These are phyloP conservation scores for Galago senegalensis DNA, from an alignment of 2,797 vertebrate genomes.

Conservation along the genomic window DNA sequence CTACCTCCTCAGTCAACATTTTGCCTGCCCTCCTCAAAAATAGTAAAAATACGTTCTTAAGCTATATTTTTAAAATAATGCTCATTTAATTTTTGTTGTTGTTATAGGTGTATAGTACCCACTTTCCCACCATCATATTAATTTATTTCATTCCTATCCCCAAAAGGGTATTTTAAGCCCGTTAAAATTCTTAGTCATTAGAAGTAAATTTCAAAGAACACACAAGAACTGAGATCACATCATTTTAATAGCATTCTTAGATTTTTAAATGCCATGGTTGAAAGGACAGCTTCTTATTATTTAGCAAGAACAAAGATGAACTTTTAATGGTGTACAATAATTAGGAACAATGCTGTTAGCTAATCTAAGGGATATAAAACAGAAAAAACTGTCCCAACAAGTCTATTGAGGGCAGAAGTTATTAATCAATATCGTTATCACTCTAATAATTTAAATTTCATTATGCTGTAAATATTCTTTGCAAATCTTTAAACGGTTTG, in stretches of 20 bases:
- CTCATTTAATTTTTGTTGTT: background rate
- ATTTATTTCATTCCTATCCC: background rate
- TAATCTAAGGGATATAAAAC: constrained; percentile 27
- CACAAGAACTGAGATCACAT: background rate
- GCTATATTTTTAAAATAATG: background rate
- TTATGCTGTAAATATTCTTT: background rate
- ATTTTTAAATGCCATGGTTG: background rate
- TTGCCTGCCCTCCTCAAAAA: background rate
- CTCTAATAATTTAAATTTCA: constrained; percentile 15
- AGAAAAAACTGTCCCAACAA: constrained; percentile 1
- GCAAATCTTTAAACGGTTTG: background rate
- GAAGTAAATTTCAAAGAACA: constrained; percentile 19
- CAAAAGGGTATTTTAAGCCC: constrained; percentile 6
- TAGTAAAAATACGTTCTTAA: background rate
- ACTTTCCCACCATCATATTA: background rate
- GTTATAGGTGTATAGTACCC: background rate
- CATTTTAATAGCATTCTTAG: background rate
- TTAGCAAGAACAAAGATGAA: constrained; percentile 14
- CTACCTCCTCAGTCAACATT: background rate
- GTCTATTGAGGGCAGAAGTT: background rate
- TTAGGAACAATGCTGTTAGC: background rate
- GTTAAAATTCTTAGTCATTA: constrained; percentile 9
- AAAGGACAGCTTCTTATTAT: background rate
- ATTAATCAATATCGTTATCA: constrained; percentile 39
- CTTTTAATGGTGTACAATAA: background rate